Evolutionary conservation across 2,113 vertebrate species (phyloP).

Genomic region (Pantherophis guttatus): DNA sequence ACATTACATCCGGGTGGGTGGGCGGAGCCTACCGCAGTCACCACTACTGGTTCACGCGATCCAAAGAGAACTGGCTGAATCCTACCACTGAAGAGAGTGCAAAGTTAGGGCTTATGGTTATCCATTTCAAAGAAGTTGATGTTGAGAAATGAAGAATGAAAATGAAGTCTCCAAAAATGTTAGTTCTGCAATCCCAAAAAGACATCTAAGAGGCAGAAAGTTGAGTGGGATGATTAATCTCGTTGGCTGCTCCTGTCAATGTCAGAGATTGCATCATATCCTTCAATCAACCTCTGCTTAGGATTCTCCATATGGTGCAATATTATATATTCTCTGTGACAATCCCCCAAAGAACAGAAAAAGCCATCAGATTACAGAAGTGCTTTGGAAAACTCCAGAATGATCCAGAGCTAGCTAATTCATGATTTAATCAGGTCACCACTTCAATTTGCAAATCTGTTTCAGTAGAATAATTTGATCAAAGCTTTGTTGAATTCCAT

Average conservation of each 20-base stretch:
- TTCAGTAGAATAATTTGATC: not conserved
- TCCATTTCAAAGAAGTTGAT: not conserved
- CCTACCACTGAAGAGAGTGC: not conserved
- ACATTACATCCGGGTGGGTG: too few relatives aligned
- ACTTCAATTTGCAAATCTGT: not conserved
- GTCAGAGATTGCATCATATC: not conserved
- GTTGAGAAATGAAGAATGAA: not conserved
- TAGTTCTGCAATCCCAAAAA: not conserved
- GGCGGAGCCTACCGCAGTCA: too few relatives aligned
- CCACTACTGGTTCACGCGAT: too few relatives aligned
- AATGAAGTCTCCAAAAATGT: not conserved
- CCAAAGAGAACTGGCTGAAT: too few relatives aligned
- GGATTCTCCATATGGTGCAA: not conserved
- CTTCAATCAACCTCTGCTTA: not conserved
- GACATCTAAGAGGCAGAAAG: not conserved
- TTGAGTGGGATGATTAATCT: not conserved
- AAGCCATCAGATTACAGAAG: not conserved
- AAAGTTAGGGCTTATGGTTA: not conserved
- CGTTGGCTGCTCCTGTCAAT: not conserved
- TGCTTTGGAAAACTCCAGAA: not conserved
- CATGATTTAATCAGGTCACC: not conserved
- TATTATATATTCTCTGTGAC: not conserved
- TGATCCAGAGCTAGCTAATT: not conserved
- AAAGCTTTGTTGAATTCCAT: not conserved
- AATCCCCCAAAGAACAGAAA: not conserved